Conservation (phyloP, 2,113 vertebrate genomes). For the Oreochromis aureus region DNA sequence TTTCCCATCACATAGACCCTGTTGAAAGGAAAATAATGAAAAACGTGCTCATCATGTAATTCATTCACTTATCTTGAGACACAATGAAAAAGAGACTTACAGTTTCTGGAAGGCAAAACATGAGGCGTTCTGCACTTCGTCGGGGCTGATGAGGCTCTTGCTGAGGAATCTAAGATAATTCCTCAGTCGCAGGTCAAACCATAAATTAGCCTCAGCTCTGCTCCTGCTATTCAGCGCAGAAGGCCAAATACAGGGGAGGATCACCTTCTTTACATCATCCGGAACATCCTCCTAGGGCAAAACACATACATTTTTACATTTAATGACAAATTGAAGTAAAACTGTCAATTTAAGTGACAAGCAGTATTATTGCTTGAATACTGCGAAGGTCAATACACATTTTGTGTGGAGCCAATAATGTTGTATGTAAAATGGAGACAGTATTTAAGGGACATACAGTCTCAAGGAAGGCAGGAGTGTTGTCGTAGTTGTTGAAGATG, state of each 20-base stretch:
- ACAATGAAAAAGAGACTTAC: slow-evolving; percentile 26
- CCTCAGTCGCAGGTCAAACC: slow-evolving; percentile 45
- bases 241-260: slow-evolving; percentile 58
- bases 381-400: background rate
- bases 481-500: slow-evolving; percentile 51
- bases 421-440: background rate
- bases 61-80: background rate
- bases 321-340: background rate
- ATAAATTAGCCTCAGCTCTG: slow-evolving; percentile 30
- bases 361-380: background rate
- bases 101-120: slow-evolving; percentile 57
- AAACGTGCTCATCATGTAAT: background rate
- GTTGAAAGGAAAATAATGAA: background rate
- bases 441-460: slow-evolving; percentile 1
- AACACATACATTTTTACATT: background rate
- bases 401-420: background rate
- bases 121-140: slow-evolving; percentile 27
- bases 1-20: slow-evolving; percentile 61
- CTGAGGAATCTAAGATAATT: slow-evolving; percentile 54
- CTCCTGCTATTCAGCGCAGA: slow-evolving; percentile 35
- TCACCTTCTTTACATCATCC: slow-evolving; percentile 21
- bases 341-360: background rate
- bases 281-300: slow-evolving; percentile 32
- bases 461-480: slow-evolving; percentile 47
- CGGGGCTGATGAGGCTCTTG: slow-evolving; percentile 36